Conservation (phyloP, 2,113 vertebrate species). For the Pseudonaja textilis region DNA sequence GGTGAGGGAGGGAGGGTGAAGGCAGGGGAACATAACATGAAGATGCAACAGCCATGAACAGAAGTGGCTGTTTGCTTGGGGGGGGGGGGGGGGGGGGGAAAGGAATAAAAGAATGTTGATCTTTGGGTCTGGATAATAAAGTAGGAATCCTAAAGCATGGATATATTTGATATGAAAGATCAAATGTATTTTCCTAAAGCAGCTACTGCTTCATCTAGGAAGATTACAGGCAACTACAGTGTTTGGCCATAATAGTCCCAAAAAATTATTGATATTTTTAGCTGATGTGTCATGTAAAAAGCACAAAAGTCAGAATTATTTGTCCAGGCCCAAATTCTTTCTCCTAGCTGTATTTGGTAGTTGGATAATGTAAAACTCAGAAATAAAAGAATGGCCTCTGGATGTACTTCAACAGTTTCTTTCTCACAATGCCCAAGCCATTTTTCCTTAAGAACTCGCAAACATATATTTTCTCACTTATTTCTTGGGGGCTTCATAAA, state of each 20-base stretch:
- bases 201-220: not conserved
- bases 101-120: not conserved
- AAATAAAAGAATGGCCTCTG: not conserved
- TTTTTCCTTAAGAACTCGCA: not conserved
- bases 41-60: not conserved
- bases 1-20: no score
- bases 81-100: accelerated
- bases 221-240: not conserved
- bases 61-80: not conserved
- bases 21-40: no score
- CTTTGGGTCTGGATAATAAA: not conserved
- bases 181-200: not conserved
- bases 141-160: not conserved
- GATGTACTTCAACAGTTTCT: not conserved
- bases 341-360: not conserved
- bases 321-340: not conserved
- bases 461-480: not conserved
- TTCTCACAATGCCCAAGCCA: not conserved
- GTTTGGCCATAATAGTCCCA: not conserved
- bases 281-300: not conserved
- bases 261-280: not conserved
- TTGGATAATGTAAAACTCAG: not conserved
- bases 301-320: not conserved
- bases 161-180: not conserved
- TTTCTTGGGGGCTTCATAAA: not conserved